Evolutionary conservation across 2,113 vertebrate species (phyloP).

Genomic region (Carassius carassius): DNA sequence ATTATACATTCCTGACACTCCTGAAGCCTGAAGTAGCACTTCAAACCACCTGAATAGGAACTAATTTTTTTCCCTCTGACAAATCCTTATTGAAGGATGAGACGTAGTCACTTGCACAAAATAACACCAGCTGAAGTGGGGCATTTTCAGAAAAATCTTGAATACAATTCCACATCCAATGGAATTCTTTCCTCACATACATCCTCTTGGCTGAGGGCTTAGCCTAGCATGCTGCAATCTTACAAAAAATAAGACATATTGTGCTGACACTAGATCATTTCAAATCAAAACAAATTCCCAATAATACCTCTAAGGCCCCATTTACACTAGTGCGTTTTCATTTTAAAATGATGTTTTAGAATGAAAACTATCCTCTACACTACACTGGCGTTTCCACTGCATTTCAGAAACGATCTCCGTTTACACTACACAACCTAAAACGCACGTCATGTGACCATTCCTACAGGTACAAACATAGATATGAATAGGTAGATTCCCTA

Average conservation of each 20-base stretch:
- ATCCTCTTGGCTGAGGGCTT: slow-evolving; percentile 8
- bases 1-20: neutral
- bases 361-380: too few relatives aligned
- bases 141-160: slow-evolving; percentile 45
- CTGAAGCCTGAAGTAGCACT: neutral
- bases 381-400: too few relatives aligned
- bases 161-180: slow-evolving; percentile 32
- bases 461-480: too few relatives aligned
- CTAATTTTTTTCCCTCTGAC: neutral
- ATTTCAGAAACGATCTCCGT: too few relatives aligned
- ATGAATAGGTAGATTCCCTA: too few relatives aligned
- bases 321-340: too few relatives aligned
- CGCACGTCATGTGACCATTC: too few relatives aligned
- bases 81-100: slow-evolving; percentile 29
- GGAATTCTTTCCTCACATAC: neutral
- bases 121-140: slow-evolving; percentile 21
- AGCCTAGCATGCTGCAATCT: slow-evolving; percentile 13
- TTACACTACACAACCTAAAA: too few relatives aligned
- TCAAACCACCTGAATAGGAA: neutral
- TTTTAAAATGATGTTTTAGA: too few relatives aligned
- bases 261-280: slow-evolving; percentile 11
- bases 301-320: slow-evolving; percentile 1
- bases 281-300: slow-evolving; percentile 11
- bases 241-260: neutral
- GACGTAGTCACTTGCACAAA: neutral